Evolutionary conservation across 2,797 vertebrate species (phyloP).

Genomic region (Helostoma temminkii): DNA sequence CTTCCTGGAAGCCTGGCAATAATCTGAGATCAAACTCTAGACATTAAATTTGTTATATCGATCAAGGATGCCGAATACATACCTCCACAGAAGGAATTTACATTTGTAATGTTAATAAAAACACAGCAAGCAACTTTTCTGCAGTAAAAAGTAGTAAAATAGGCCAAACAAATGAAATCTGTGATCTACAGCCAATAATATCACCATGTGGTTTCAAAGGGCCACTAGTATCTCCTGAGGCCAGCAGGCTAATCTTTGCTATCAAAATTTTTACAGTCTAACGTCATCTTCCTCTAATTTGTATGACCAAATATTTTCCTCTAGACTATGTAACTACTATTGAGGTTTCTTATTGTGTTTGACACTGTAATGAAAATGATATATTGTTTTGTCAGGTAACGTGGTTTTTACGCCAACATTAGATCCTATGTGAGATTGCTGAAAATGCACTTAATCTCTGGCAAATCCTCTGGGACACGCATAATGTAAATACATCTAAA

Average conservation of each 20-base stretch:
- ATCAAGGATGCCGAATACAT: background rate
- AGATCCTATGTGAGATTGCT: slow-evolving; percentile 14
- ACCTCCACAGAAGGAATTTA: background rate
- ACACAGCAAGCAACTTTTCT: background rate
- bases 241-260: slow-evolving; percentile 19
- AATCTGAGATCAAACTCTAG: slow-evolving; percentile 22
- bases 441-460: slow-evolving; percentile 6
- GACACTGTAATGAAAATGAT: slow-evolving; percentile 4
- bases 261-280: slow-evolving; percentile 21
- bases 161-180: background rate
- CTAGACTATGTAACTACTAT: slow-evolving; percentile 39
- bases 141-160: background rate
- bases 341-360: slow-evolving; percentile 18
- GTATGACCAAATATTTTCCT: slow-evolving; percentile 23
- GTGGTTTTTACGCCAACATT: background rate
- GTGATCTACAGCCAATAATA: background rate
- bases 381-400: slow-evolving; percentile 1
- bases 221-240: too few relatives aligned
- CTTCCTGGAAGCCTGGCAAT: slow-evolving; percentile 37
- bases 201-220: background rate
- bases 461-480: slow-evolving; percentile 20
- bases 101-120: slow-evolving; percentile 4
- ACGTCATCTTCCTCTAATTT: background rate
- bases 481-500: slow-evolving; percentile 5
- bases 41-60: background rate